phyloP scores from a whole-genome alignment of 2,113 vertebrate genomes.

The Toxostoma redivivum region DNA sequence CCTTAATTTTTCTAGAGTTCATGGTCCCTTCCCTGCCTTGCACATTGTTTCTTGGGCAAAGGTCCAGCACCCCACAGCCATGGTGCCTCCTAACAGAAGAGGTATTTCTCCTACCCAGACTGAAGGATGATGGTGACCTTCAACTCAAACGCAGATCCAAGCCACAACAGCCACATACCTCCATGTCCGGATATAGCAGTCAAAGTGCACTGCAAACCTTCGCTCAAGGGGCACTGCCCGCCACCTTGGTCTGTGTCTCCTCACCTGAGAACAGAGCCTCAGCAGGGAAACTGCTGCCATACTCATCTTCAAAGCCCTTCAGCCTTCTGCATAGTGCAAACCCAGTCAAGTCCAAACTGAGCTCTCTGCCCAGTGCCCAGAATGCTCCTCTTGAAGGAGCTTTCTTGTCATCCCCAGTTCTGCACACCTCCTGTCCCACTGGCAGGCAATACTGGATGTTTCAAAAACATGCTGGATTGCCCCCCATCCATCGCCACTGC shows the following conservation, averaged over 20 bases:
- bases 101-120: not conserved
- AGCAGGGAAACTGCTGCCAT: not conserved
- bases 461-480: not conserved
- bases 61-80: not conserved
- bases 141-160: not conserved
- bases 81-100: not conserved
- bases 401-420: not conserved
- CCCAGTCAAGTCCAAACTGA: not conserved
- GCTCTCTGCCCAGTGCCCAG: not conserved
- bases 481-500: not conserved
- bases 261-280: not conserved
- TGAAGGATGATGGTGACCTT: not conserved
- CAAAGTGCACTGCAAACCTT: not conserved
- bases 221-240: fast-evolving
- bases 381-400: not conserved
- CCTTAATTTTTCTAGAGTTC: not conserved
- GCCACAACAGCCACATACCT: not conserved
- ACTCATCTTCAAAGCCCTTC: not conserved
- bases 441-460: not conserved
- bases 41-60: not conserved
- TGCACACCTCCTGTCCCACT: not conserved
- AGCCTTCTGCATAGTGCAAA: not conserved
- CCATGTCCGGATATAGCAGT: not conserved
- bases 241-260: not conserved
- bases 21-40: not conserved